Conservation (phyloP, 2,113 vertebrate species). For the Cinclus mexicanus region DNA sequence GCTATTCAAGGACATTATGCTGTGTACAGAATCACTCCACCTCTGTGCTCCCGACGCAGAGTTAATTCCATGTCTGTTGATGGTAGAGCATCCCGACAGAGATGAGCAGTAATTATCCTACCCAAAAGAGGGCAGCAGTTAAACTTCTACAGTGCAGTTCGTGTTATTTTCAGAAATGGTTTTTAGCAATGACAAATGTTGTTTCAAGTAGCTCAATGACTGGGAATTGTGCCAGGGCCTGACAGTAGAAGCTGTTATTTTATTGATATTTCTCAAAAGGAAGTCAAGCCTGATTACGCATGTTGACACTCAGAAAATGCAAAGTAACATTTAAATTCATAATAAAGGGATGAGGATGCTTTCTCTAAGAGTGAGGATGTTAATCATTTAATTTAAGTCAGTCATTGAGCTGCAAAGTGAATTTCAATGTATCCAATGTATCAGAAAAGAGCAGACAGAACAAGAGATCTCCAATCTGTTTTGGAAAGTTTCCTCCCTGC, state of each 20-base stretch:
- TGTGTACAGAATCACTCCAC: neutral
- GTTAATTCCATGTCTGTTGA: neutral
- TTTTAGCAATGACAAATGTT: neutral
- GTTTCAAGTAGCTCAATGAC: slow-evolving; percentile 33
- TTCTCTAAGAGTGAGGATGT: neutral
- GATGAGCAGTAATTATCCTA: neutral
- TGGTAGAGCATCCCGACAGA: neutral
- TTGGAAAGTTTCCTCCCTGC: neutral
- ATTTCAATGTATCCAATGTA: neutral
- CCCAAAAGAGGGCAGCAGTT: slow-evolving; percentile 62
- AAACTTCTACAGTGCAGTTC: neutral
- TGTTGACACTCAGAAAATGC: slow-evolving; percentile 39
- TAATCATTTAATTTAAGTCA: neutral
- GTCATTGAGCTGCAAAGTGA: neutral
- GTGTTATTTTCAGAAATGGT: neutral
- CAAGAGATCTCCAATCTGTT: neutral
- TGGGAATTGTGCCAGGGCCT: slow-evolving; percentile 23
- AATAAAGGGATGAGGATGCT: neutral
- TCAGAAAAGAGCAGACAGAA: neutral
- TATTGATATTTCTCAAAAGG: slow-evolving; percentile 33
- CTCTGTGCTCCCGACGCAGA: neutral
- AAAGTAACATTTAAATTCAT: slow-evolving; percentile 11
- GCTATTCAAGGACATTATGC: neutral
- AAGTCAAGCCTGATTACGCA: slow-evolving; percentile 22
- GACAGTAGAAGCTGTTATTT: slow-evolving; percentile 24